Evolutionary conservation across 2,797 vertebrate genomes (phyloP).

Genomic region (Falco naumanni): DNA sequence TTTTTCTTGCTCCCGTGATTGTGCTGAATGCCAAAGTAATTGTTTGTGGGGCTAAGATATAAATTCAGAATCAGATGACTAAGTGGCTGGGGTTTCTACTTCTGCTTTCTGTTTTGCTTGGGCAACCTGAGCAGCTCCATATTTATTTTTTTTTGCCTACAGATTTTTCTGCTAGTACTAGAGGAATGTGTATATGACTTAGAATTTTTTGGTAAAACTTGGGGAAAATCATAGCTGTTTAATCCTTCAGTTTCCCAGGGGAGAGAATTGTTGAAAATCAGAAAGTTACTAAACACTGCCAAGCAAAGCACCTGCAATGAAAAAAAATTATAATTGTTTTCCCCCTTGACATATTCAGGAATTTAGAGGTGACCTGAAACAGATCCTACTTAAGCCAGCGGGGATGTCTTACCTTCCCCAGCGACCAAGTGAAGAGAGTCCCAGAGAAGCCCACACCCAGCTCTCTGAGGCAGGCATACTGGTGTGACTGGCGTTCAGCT

Average conservation of each 20-base stretch:
- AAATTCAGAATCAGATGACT: background rate
- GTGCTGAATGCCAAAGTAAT: background rate
- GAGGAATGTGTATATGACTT: conserved; percentile 35
- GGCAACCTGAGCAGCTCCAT: background rate
- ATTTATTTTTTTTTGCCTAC: background rate
- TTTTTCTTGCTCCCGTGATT: background rate
- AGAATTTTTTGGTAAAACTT: background rate
- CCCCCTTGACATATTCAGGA: background rate
- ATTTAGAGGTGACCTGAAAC: background rate
- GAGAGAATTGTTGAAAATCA: background rate
- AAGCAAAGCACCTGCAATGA: background rate
- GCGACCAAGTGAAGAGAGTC: background rate
- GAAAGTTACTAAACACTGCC: background rate
- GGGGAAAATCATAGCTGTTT: background rate
- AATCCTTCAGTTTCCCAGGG: background rate
- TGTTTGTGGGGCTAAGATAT: background rate
- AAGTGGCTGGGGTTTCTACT: background rate
- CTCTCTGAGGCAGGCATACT: background rate
- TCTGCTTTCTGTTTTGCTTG: background rate
- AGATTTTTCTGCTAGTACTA: background rate
- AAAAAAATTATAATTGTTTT: background rate
- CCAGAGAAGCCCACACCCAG: background rate
- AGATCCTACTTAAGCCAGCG: background rate
- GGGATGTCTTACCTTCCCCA: background rate
- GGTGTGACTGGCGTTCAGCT: background rate